phyloP scores from a whole-genome alignment of 2,797 vertebrate genomes.

The Zalophus californianus region DNA sequence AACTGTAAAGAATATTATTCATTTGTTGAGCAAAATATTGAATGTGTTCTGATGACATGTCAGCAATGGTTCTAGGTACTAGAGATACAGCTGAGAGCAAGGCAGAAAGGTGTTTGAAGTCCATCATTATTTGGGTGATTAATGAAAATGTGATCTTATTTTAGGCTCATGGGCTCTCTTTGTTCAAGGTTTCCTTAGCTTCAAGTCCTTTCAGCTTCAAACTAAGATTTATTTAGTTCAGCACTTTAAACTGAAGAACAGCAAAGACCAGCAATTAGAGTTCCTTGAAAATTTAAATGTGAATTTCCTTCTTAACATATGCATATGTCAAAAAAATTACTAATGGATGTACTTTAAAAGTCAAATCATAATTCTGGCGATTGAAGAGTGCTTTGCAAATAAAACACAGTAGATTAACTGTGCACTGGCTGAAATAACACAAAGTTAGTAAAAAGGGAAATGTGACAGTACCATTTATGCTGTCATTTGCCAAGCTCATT shows the following conservation, averaged over 20 bases:
- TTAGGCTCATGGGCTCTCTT: background rate
- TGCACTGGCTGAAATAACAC: background rate
- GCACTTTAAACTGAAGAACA: constrained; percentile 16
- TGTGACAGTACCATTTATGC: background rate
- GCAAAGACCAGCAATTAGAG: background rate
- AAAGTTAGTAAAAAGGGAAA: constrained; percentile 49
- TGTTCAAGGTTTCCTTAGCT: background rate
- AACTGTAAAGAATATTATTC: constrained; percentile 7
- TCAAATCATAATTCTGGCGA: constrained; percentile 5
- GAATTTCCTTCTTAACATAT: constrained; percentile 49
- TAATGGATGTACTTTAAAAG: constrained; percentile 50
- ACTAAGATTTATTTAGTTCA: constrained; percentile 43
- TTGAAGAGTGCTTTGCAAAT: constrained; percentile 37
- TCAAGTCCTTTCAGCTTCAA: background rate
- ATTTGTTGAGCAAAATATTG: constrained; percentile 3
- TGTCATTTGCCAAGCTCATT: background rate
- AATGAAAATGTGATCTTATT: background rate
- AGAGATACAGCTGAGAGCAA: background rate
- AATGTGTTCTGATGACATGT: background rate
- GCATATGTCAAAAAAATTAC: constrained; percentile 51
- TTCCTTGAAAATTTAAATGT: constrained; percentile 31
- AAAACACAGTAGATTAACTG: constrained; percentile 18
- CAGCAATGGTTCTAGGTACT: background rate
- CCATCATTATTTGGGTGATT: background rate
- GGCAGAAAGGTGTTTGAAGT: background rate